Evolutionary conservation across 2,797 vertebrate species (phyloP).

Genomic region (Brotula barbata): DNA sequence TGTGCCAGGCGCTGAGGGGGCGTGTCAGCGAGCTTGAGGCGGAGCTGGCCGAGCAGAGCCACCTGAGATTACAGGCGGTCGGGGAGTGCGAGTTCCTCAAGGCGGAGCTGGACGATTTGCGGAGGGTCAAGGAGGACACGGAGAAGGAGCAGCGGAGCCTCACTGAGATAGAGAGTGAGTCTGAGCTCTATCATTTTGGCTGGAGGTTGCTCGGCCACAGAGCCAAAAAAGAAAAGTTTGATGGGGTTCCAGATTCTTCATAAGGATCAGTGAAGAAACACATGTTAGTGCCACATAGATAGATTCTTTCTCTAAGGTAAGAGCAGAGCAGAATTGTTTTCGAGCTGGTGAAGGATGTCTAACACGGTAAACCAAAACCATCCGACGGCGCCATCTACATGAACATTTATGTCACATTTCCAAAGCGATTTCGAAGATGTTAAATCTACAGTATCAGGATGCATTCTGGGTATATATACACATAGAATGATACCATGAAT

Average conservation of each 20-base stretch:
- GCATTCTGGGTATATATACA: too few species aligned
- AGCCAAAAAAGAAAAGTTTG: not conserved
- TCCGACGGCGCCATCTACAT: too few species aligned
- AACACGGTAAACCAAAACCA: too few species aligned
- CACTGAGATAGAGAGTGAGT: slow-evolving; percentile 94
- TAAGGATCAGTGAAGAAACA: not conserved
- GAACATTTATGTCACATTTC: too few species aligned
- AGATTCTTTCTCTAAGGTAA: not conserved
- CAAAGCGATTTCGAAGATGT: too few species aligned
- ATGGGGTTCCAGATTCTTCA: not conserved
- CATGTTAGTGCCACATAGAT: not conserved
- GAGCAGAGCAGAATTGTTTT: not conserved
- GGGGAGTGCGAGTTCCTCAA: slow-evolving; percentile 94
- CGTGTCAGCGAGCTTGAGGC: slow-evolving; percentile 91
- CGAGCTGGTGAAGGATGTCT: not conserved
- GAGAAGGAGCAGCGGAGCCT: slow-evolving; percentile 96
- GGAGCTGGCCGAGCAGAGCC: slow-evolving; percentile 93
- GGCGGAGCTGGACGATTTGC: slow-evolving; percentile 92
- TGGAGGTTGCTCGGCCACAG: too few species aligned
- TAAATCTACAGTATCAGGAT: too few species aligned
- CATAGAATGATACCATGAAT: too few species aligned
- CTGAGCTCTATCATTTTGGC: not conserved
- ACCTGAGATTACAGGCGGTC: slow-evolving; percentile 90
- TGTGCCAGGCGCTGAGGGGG: slow-evolving; percentile 88
- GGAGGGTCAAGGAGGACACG: slow-evolving; percentile 89